phyloP scores from a whole-genome alignment of 2,888 invertebrate species.

The Agrypnus murinus region DNA sequence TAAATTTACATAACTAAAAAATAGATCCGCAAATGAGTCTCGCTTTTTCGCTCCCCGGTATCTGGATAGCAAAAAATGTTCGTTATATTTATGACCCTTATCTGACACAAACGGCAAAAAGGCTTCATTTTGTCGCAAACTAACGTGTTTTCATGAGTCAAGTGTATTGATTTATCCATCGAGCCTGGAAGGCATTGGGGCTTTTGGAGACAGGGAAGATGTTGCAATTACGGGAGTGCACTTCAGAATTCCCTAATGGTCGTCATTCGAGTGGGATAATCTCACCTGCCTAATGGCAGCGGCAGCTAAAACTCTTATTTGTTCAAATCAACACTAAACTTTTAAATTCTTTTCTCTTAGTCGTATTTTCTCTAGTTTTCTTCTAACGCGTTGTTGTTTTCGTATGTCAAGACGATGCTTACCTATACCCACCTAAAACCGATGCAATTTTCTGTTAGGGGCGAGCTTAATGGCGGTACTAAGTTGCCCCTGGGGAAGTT shows the following conservation, averaged over 20 bases:
- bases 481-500: slow-evolving; percentile 26
- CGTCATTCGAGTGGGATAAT: slow-evolving; percentile 55
- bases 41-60: slow-evolving; percentile 20
- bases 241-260: slow-evolving; percentile 57
- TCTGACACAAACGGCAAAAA: slow-evolving; percentile 42
- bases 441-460: slow-evolving; percentile 25
- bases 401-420: neutral
- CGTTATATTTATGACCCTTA: slow-evolving; percentile 41
- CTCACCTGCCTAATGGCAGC: slow-evolving; percentile 58
- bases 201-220: slow-evolving; percentile 49
- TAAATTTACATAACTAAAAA: slow-evolving; percentile 28
- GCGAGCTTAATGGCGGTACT: slow-evolving; percentile 29
- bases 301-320: slow-evolving; percentile 54
- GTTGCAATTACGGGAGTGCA: slow-evolving; percentile 59
- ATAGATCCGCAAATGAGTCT: slow-evolving; percentile 31
- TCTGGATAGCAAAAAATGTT: slow-evolving; percentile 32
- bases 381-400: slow-evolving; percentile 12
- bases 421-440: slow-evolving; percentile 23
- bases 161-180: slow-evolving; percentile 50
- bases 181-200: slow-evolving; percentile 42
- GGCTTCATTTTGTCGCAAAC: slow-evolving; percentile 45
- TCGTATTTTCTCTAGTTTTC: neutral
- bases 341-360: slow-evolving; percentile 35
- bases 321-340: slow-evolving; percentile 48
- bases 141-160: slow-evolving; percentile 49